A percentile compares a stretch with the other conserved stretches of the same genome.
Evolutionary conservation across 2,797 vertebrate genomes (phyloP).

Genomic region (Pseudochirops cupreus): DNA sequence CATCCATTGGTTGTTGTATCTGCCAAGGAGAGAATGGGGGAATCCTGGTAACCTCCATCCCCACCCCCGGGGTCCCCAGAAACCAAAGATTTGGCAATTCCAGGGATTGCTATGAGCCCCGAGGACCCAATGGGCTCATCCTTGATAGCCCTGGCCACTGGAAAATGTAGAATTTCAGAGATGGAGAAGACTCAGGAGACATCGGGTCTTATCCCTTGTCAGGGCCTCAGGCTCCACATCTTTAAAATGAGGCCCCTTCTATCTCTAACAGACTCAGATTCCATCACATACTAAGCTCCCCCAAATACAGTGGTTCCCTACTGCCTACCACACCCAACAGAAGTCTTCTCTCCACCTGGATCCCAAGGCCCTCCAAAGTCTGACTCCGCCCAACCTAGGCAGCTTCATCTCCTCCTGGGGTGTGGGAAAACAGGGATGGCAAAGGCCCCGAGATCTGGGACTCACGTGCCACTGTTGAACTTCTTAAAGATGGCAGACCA

Average conservation of each 20-base stretch:
- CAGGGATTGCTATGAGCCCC: not conserved
- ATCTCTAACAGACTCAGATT: not conserved
- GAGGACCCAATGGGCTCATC: no score
- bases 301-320: not conserved
- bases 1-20: slow-evolving; percentile 99
- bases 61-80: not conserved
- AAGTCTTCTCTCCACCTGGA: not conserved
- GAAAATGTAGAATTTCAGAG: not conserved
- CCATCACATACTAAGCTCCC: not conserved
- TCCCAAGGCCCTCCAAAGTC: not conserved
- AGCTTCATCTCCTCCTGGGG: not conserved
- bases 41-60: not conserved
- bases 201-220: not conserved
- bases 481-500: slow-evolving; percentile 90
- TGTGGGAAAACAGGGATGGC: no score
- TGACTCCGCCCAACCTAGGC: not conserved
- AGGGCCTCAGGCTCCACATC: not conserved
- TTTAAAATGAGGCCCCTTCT: not conserved
- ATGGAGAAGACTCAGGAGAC: not conserved
- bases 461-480: slow-evolving; percentile 98
- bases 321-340: not conserved
- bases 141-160: rapidly evolving
- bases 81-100: no score
- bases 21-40: slow-evolving; percentile 54
- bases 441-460: not conserved